Conservation (phyloP, 1,140 invertebrate genomes). For the Magallana ariakensis region DNA sequence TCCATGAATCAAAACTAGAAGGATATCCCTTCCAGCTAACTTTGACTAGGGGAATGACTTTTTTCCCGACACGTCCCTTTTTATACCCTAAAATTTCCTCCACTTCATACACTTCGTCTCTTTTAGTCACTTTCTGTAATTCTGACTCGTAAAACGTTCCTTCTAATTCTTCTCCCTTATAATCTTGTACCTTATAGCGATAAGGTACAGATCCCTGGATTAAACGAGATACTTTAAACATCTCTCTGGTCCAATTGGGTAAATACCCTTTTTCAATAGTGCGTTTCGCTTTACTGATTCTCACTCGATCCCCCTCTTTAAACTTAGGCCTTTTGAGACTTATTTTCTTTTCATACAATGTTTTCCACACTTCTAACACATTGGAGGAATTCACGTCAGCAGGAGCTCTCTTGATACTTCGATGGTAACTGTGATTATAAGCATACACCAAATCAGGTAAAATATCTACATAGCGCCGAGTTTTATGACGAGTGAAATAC, state of each 20-base stretch:
- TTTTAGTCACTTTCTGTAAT: constrained; percentile 23
- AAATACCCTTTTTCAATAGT: constrained; percentile 54
- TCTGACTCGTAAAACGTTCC: constrained; percentile 44
- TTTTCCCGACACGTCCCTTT: not conserved
- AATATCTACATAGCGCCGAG: constrained; percentile 36
- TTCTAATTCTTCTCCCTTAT: not conserved
- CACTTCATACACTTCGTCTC: not conserved
- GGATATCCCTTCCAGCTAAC: not conserved
- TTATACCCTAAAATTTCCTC: constrained; percentile 1
- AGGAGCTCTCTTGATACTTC: constrained; percentile 29
- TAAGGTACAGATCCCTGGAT: not conserved
- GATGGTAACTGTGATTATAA: constrained; percentile 35
- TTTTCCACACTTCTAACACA: constrained; percentile 9
- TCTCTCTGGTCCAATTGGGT: constrained; percentile 44
- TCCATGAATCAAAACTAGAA: constrained; percentile 20
- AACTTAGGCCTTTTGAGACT: not conserved
- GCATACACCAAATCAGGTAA: constrained; percentile 29
- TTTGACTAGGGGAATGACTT: not conserved
- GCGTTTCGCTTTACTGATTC: constrained; percentile 49
- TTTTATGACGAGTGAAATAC: constrained; percentile 43
- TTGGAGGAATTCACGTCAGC: constrained; percentile 4
- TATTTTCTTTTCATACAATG: constrained; percentile 6
- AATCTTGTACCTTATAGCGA: constrained; percentile 11
- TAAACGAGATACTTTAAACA: not conserved
- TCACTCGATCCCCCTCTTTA: constrained; percentile 18